Conservation (phyloP, 37 sponge, comb jelly and placozoan species). For the Haliclona indistincta region DNA sequence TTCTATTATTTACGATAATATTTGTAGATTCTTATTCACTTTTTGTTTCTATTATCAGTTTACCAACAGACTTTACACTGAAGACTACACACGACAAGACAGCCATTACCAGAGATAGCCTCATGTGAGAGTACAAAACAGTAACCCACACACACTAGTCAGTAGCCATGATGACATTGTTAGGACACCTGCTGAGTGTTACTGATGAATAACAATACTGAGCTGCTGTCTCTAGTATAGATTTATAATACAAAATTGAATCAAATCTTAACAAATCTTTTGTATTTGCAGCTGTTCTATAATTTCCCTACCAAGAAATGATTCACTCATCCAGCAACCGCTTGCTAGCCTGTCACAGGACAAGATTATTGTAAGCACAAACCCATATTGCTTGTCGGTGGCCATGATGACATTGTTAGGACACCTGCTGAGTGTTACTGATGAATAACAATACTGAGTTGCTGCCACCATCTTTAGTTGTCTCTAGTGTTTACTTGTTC, state of each 20-base stretch:
- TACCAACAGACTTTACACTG: too few species aligned
- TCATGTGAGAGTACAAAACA: too few species aligned
- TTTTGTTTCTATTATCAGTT: too few species aligned
- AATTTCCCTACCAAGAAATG: conserved; percentile 5
- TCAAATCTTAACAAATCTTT: not conserved
- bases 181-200: not conserved
- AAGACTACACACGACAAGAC: too few species aligned
- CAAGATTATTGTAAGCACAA: conserved; percentile 6
- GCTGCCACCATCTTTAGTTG: not conserved
- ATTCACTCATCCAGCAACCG: conserved; percentile 25
- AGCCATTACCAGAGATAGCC: too few species aligned
- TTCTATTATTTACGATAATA: too few species aligned
- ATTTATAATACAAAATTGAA: not conserved
- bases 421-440: not conserved
- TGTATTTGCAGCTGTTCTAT: not conserved
- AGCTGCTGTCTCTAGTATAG: not conserved
- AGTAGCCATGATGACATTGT: not conserved
- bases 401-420: not conserved
- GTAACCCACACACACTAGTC: not conserved
- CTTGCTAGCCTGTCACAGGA: conserved; percentile 1
- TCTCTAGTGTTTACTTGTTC: not conserved
- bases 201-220: not conserved
- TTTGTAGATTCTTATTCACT: too few species aligned
- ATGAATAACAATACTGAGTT: not conserved
- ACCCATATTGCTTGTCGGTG: not conserved